A percentile compares a stretch with the other conserved stretches of the same genome.
phyloP scores from a whole-genome alignment of 2,888 invertebrate genomes.

The Acanthosoma haemorrhoidale region DNA sequence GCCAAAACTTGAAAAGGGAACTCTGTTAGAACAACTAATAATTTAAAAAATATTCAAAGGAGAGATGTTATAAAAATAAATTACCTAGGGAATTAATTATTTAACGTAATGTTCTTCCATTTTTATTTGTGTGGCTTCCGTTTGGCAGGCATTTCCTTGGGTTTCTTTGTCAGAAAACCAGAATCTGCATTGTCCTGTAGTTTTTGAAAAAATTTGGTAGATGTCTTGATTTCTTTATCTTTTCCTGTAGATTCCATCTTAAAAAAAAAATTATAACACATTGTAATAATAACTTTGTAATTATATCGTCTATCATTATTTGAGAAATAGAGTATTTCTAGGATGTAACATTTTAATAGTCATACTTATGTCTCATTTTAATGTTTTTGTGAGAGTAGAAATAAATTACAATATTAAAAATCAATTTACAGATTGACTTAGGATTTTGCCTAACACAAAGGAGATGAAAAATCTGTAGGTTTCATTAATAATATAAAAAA shows the following conservation, averaged over 20 bases:
- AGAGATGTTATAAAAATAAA: too few species aligned
- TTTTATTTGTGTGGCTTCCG: not conserved
- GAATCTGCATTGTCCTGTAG: slow-evolving; percentile 67
- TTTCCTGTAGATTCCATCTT: slow-evolving; percentile 47
- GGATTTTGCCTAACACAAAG: not conserved
- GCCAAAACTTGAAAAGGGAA: too few species aligned
- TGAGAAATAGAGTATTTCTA: too few species aligned
- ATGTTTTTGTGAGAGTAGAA: too few species aligned
- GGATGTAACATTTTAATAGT: too few species aligned
- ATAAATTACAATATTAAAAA: too few species aligned
- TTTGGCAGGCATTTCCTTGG: not conserved
- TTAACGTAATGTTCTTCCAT: not conserved
- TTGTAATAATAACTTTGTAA: not conserved
- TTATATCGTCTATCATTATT: too few species aligned
- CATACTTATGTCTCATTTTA: too few species aligned
- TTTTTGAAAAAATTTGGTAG: slow-evolving; percentile 79
- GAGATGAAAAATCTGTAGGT: not conserved
- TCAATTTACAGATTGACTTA: too few species aligned
- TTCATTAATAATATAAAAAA: not conserved
- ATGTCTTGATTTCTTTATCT: slow-evolving; percentile 56
- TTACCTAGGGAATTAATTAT: not conserved
- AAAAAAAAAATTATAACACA: not conserved
- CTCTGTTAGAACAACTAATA: too few species aligned
- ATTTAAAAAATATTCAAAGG: too few species aligned
- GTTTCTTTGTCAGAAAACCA: not conserved